These are phyloP conservation scores for Microcebus jonahi DNA, from an alignment of 2,113 vertebrate species.

Conservation along the genomic window DNA sequence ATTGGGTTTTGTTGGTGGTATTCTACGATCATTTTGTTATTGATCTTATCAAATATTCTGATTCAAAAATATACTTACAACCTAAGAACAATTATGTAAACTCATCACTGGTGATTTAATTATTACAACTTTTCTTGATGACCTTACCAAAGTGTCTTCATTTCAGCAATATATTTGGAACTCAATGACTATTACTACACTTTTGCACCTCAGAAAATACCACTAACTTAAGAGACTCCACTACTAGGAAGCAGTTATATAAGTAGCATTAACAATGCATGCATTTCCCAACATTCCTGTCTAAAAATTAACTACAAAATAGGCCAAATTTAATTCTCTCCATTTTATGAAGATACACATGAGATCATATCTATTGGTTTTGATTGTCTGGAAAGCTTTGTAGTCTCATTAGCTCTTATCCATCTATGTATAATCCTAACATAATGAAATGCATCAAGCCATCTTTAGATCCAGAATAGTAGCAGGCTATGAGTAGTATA, in stretches of 20 bases:
- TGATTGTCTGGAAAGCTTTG: conserved; percentile 23
- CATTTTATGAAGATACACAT: background rate
- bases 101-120: background rate
- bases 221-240: conserved; percentile 24
- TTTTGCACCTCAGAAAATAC: background rate
- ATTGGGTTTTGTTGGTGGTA: background rate
- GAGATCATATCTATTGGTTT: background rate
- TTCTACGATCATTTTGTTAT: background rate
- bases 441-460: background rate
- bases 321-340: conserved; percentile 28
- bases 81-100: background rate
- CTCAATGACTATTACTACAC: background rate
- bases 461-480: background rate
- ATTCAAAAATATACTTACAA: background rate
- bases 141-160: background rate
- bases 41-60: background rate
- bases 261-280: background rate
- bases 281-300: conserved; percentile 27
- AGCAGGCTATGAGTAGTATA: background rate
- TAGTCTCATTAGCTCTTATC: conserved; percentile 19
- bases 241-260: background rate
- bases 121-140: background rate
- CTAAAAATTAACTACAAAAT: conserved; percentile 56
- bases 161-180: background rate
- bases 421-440: background rate